phyloP scores from a whole-genome alignment of 2,113 vertebrate species.

The Cololabis saira region DNA sequence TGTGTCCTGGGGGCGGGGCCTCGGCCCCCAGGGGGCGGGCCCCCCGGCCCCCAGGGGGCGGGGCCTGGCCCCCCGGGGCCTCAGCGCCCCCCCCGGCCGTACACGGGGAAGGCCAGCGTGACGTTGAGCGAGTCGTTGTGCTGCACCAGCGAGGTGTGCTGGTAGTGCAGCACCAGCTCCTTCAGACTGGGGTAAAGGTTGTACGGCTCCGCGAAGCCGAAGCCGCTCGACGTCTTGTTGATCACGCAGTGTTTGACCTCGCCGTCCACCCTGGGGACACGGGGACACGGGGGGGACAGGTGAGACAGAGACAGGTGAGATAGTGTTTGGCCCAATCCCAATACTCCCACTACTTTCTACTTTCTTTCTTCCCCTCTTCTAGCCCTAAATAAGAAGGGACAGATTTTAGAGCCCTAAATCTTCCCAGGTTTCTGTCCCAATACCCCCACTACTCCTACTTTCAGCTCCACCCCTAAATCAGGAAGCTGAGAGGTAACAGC shows the following conservation, averaged over 20 bases:
- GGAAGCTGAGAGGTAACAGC: too few relatives aligned
- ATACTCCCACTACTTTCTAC: too few relatives aligned
- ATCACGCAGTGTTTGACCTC: slow-evolving; percentile 99
- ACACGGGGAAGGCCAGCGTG: slow-evolving; percentile 96
- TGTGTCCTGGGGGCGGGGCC: background rate
- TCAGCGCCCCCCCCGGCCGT: slow-evolving; percentile 96
- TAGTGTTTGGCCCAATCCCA: too few relatives aligned
- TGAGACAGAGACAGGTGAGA: background rate
- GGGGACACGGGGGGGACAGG: background rate
- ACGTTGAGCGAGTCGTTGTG: slow-evolving; percentile 99
- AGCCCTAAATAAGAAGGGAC: too few relatives aligned
- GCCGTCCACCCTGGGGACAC: slow-evolving; percentile 87
- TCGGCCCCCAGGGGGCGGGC: background rate
- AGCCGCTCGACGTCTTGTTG: slow-evolving; percentile 95
- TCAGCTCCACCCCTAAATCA: too few relatives aligned
- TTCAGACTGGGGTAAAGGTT: slow-evolving; percentile 96
- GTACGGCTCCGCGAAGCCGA: slow-evolving; percentile 97
- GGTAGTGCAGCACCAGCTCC: slow-evolving; percentile 99
- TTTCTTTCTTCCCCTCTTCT: too few relatives aligned
- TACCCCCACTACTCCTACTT: too few relatives aligned
- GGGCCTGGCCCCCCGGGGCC: background rate
- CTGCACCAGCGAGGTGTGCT: slow-evolving; percentile 97
- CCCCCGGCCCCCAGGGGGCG: background rate
- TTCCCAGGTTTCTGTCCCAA: too few relatives aligned
- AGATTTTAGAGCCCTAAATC: too few relatives aligned